Conservation (phyloP, 2,797 vertebrate genomes). For the Apogon talboti region DNA sequence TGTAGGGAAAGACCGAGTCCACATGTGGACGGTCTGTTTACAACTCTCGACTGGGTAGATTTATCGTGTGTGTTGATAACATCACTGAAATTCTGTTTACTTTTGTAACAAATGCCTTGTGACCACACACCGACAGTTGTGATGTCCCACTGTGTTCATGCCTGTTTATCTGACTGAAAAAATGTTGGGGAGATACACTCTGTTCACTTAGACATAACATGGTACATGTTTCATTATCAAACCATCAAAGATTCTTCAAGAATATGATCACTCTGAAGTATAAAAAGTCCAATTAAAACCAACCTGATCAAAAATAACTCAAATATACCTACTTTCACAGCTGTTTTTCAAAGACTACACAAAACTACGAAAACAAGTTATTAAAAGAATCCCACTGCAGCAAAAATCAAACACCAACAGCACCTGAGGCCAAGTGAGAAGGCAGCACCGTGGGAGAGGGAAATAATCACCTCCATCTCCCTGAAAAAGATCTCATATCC, state of each 20-base stretch:
- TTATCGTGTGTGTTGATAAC: conserved; percentile 43
- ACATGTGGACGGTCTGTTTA: conserved; percentile 51
- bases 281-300: neutral
- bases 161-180: neutral
- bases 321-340: conserved; percentile 3
- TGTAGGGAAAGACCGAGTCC: conserved; percentile 1
- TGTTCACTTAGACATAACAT: conserved; percentile 20
- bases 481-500: conserved; percentile 32
- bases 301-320: conserved; percentile 7
- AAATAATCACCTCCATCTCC: conserved; percentile 34
- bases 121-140: conserved; percentile 49
- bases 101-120: conserved; percentile 35
- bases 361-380: conserved; percentile 6
- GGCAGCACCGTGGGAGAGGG: conserved; percentile 13
- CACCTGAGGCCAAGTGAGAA: conserved; percentile 14
- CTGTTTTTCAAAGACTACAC: neutral
- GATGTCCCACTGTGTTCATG: conserved; percentile 1
- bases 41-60: conserved; percentile 35
- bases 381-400: neutral
- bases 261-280: too few relatives aligned
- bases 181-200: conserved; percentile 3
- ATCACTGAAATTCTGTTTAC: conserved; percentile 54
- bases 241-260: too few relatives aligned
- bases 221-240: neutral
- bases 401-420: conserved; percentile 4